These are phyloP conservation scores for Nyleta sp. DNA, from an alignment of 2,888 invertebrate genomes.

Conservation along the genomic window DNA sequence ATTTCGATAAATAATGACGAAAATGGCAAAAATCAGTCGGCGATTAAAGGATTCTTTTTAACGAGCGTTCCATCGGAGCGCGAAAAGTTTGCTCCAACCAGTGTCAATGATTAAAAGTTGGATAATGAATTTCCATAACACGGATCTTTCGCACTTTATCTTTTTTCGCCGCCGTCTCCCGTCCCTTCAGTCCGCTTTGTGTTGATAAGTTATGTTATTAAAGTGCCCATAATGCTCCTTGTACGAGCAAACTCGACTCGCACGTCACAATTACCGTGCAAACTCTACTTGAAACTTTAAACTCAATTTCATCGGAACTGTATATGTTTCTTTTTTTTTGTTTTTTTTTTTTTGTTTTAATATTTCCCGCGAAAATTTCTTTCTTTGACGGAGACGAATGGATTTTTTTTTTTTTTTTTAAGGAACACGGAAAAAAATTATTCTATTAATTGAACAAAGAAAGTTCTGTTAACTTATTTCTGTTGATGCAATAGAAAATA, in stretches of 20 bases:
- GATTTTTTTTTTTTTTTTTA: not conserved
- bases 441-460: too few species aligned
- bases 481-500: too few species aligned
- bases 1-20: too few species aligned
- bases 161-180: too few species aligned
- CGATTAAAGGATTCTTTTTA: too few species aligned
- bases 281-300: constrained; percentile 36
- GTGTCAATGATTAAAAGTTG: not conserved
- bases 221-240: constrained; percentile 27
- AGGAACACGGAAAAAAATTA: too few species aligned
- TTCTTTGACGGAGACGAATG: constrained; percentile 7
- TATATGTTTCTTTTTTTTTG: too few species aligned
- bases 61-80: too few species aligned
- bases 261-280: constrained; percentile 18
- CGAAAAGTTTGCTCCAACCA: too few species aligned
- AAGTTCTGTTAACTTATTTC: too few species aligned
- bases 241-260: constrained; percentile 18
- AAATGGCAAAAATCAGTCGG: too few species aligned
- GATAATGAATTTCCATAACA: constrained; percentile 16
- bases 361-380: constrained; percentile 5
- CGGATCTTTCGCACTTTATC: constrained; percentile 1
- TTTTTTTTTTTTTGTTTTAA: too few species aligned
- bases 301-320: constrained; percentile 33
- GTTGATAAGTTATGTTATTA: constrained; percentile 31
- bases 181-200: constrained; percentile 7